A percentile compares a stretch with the other conserved stretches of the same genome.
phyloP scores from a whole-genome alignment of 53 echinoderm and acorn worm genomes.

The Antedon mediterranea region DNA sequence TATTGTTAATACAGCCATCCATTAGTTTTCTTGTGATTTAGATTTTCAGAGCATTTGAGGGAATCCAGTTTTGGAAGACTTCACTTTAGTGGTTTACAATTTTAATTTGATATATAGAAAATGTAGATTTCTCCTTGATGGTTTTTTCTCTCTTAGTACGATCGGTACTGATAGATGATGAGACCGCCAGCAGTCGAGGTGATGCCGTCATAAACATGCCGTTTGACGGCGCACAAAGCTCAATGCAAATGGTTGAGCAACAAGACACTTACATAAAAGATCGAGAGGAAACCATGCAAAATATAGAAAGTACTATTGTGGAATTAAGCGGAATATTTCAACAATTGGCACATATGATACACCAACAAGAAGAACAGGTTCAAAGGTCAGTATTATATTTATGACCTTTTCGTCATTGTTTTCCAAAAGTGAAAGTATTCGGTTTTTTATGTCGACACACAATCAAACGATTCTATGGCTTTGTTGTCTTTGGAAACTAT shows the following conservation, averaged over 20 bases:
- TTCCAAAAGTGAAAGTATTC: too few species aligned
- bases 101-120: too few species aligned
- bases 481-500: too few species aligned
- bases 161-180: conserved; percentile 61
- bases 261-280: conserved; percentile 84
- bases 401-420: too few species aligned
- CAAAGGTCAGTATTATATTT: conserved; percentile 47
- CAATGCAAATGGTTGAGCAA: conserved; percentile 70
- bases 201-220: conserved; percentile 90
- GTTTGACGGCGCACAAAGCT: conserved; percentile 21
- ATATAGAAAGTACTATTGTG: conserved; percentile 90
- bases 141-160: conserved; percentile 33
- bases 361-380: conserved; percentile 93
- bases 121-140: too few species aligned
- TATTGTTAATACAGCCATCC: too few species aligned
- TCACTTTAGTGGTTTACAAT: too few species aligned
- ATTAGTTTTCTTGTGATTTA: too few species aligned
- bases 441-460: too few species aligned
- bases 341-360: conserved; percentile 95
- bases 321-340: conserved; percentile 93
- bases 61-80: too few species aligned
- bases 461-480: too few species aligned
- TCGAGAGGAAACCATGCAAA: conserved; percentile 89
- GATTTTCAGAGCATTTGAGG: too few species aligned
- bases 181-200: conserved; percentile 36